A percentile compares a stretch with the other conserved stretches of the same genome.
Conservation (phyloP, 2,113 vertebrate genomes). For the Tachysurus fulvidraco region DNA sequence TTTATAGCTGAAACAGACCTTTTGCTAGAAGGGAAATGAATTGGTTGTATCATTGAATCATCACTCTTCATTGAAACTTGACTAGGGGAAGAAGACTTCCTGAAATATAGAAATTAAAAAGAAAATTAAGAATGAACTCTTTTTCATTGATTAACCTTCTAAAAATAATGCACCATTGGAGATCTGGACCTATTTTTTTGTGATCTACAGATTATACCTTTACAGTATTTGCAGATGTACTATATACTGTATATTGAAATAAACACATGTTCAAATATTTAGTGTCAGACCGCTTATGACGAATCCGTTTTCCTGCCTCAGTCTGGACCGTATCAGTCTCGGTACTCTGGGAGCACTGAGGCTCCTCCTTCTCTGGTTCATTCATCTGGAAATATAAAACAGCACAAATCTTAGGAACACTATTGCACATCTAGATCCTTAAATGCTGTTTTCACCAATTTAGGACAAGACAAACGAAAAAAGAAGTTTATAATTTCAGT, state of each 20-base stretch:
- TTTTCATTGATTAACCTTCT: background rate
- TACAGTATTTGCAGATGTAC: background rate
- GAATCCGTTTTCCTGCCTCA: background rate
- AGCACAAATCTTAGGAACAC: background rate
- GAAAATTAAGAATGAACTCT: background rate
- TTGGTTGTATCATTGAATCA: background rate
- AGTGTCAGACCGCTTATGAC: background rate
- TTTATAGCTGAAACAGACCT: background rate
- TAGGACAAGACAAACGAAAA: background rate
- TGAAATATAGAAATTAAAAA: background rate
- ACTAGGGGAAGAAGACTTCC: background rate
- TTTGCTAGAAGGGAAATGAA: background rate
- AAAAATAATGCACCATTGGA: background rate
- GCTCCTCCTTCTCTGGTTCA: background rate
- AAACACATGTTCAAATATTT: background rate
- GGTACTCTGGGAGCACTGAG: background rate
- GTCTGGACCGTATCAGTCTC: background rate
- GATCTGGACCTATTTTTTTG: background rate
- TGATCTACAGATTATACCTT: background rate
- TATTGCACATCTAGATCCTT: background rate
- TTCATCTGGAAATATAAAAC: background rate
- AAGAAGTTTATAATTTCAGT: background rate
- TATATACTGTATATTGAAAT: background rate
- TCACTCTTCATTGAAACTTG: background rate
- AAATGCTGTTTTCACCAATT: background rate